Evolutionary conservation across 2,888 invertebrate species (phyloP), one percentile per base, ranked within the genome.

Genomic region (Electrophaes corylata): DNA sequence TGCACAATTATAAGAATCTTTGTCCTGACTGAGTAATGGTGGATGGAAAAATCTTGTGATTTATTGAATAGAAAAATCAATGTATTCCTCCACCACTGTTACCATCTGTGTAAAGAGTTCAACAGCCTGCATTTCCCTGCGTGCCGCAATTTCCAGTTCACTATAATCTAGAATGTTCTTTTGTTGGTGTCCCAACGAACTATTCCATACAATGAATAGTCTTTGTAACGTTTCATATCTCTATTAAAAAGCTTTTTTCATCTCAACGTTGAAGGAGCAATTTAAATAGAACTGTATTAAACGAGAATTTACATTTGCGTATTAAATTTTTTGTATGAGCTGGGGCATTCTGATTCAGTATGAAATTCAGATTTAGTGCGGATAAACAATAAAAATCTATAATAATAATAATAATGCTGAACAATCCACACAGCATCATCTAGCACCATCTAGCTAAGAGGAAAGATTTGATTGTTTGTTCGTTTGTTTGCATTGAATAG

Each of bases 121-220:
- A 54, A 47, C 40, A 33, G 33, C 40, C 46, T 47, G 40, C 53
- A 44, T 29, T 29, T 29, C 26, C 26, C 26, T 8, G n/a, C n/a
- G n/a, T n/a, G 26, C 26, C 26, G 26, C 26, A 29, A 29, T 29
- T 29, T 10, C 2, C 26, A 10, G 26, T 6, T 29, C 26, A 10
- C 26, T 26, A 5, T 26, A 26, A 1, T 52, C 48, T 43, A 20
- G n/a, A 37, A 47, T 20, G 41, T 41, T 33, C 51, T 48, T 58
- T 59, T 54, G 64, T 62, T 69, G 63, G 67, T 70, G 71, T 43
- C 74, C 71, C 70, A 58, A 35, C 45, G 4, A 6, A 19, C 53
- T 45, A 45, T 44, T 58, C 73, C 72, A 80, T 72, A 72, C 84
- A 85, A 85, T 82, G 79, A 81, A 77, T 75, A 64, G 66, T 76